A percentile compares a stretch with the other conserved stretches of the same genome.
phyloP scores from a whole-genome alignment of 1,140 invertebrate genomes.

The Spodoptera frugiperda region DNA sequence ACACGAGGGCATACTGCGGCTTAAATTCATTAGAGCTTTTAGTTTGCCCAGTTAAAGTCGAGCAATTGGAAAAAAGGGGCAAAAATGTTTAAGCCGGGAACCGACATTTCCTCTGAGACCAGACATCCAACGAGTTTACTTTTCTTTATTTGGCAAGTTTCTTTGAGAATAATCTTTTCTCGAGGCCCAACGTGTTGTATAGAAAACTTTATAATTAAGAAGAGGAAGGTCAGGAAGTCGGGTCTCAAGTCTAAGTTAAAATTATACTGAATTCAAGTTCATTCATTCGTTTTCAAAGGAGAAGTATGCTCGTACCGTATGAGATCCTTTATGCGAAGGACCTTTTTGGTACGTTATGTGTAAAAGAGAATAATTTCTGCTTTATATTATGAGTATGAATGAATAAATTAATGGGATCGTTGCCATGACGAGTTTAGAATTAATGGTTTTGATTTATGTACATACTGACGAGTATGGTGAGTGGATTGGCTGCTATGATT shows the following conservation, averaged over 20 bases:
- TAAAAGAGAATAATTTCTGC: too few species aligned
- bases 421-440: too few species aligned
- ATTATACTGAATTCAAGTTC: background rate
- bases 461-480: too few species aligned
- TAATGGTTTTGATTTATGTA: too few species aligned
- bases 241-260: background rate
- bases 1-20: background rate
- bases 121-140: slow-evolving; percentile 45
- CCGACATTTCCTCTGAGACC: slow-evolving; percentile 37
- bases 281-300: too few species aligned
- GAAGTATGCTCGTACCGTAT: too few species aligned
- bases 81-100: slow-evolving; percentile 28
- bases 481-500: too few species aligned
- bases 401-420: too few species aligned
- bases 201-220: slow-evolving; percentile 46
- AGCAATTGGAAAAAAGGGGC: slow-evolving; percentile 33
- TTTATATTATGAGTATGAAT: too few species aligned
- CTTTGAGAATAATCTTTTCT: slow-evolving; percentile 45
- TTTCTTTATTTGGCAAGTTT: slow-evolving; percentile 37
- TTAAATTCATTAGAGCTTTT: slow-evolving; percentile 31
- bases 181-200: slow-evolving; percentile 35
- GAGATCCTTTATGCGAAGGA: too few species aligned
- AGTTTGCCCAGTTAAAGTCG: slow-evolving; percentile 28
- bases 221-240: background rate
- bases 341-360: too few species aligned